These are phyloP conservation scores for Schizothorax lantsangensis DNA, from an alignment of 2,797 vertebrate species.

Conservation along the genomic window DNA sequence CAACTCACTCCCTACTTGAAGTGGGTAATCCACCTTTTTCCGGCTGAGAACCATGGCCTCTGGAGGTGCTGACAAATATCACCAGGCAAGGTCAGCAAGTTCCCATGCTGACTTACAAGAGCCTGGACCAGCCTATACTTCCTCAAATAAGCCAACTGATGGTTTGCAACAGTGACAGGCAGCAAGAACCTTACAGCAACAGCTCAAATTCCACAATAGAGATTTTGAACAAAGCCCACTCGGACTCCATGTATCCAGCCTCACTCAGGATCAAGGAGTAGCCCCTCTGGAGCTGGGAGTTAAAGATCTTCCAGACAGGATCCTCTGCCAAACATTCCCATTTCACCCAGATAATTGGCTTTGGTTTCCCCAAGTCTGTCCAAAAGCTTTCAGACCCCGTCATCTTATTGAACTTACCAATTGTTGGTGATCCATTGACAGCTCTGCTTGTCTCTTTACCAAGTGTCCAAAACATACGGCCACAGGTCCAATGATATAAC, in stretches of 20 bases:
- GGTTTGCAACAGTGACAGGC: background rate
- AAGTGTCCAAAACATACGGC: background rate
- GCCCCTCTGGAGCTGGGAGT: background rate
- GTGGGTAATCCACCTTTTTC: background rate
- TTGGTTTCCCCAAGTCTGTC: no score
- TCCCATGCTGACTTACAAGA: background rate
- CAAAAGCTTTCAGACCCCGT: no score
- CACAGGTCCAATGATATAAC: background rate
- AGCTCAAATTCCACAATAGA: background rate
- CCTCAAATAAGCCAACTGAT: background rate
- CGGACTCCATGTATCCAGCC: background rate
- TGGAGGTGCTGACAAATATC: background rate
- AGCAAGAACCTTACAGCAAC: background rate
- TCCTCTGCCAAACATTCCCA: background rate
- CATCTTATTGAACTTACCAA: background rate
- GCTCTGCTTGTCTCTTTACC: background rate
- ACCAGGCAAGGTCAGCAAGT: background rate
- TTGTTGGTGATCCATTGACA: background rate
- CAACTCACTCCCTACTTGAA: no score
- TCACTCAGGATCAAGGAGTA: background rate
- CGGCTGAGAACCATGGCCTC: no score
- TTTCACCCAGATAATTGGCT: background rate
- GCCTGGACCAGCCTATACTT: background rate
- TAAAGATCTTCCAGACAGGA: background rate
- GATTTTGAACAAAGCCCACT: background rate